These are phyloP conservation scores for Boloria selene DNA, from an alignment of 2,888 invertebrate species.

Conservation along the genomic window DNA sequence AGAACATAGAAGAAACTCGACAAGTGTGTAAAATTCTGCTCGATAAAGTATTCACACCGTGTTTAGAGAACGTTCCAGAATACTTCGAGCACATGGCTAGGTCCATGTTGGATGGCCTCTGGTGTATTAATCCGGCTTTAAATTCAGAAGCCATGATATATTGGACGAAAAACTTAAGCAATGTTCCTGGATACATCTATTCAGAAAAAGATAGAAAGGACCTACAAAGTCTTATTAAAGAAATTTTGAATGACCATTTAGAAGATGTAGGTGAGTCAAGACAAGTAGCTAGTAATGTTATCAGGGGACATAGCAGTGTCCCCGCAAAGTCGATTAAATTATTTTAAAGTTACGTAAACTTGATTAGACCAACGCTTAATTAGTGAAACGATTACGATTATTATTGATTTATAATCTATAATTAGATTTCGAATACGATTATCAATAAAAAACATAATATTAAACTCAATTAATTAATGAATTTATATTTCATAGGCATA, in stretches of 20 bases:
- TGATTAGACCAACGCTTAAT: no score
- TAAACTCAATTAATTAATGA: no score
- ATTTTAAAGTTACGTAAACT: no score
- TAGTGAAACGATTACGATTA: no score
- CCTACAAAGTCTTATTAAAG: constrained; percentile 51
- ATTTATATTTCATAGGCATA: no score
- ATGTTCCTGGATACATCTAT: constrained; percentile 81
- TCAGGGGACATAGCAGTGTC: no score
- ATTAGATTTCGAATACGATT: no score
- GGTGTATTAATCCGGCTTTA: constrained; percentile 86
- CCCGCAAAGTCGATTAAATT: no score
- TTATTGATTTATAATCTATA: no score
- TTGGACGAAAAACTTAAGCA: constrained; percentile 79
- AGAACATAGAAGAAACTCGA: constrained; percentile 84
- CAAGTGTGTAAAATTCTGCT: constrained; percentile 82
- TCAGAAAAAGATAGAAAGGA: constrained; percentile 59
- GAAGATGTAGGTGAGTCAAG: constrained; percentile 54
- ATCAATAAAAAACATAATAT: no score
- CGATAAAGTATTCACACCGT: constrained; percentile 84
- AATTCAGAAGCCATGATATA: constrained; percentile 76
- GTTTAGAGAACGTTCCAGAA: constrained; percentile 81
- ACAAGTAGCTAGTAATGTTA: background rate
- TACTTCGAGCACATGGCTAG: constrained; percentile 85
- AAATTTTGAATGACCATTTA: constrained; percentile 56
- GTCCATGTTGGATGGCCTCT: constrained; percentile 86